These are phyloP conservation scores for Myotis davidii DNA, from an alignment of 2,113 vertebrate genomes.

Conservation along the genomic window DNA sequence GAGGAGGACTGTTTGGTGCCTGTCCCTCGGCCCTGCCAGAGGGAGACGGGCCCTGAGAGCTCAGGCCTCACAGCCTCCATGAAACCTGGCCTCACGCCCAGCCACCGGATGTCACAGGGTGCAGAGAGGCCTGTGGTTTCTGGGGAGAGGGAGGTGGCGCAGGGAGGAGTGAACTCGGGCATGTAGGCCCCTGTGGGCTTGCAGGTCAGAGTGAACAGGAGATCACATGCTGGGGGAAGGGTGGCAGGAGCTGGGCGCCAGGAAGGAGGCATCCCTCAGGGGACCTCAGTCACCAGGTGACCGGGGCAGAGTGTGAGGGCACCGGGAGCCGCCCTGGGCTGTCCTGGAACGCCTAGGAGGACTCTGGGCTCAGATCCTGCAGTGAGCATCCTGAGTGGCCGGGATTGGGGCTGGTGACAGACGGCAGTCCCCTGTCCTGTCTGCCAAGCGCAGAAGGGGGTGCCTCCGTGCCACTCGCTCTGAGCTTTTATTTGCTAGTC, in stretches of 20 bases:
- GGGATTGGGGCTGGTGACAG: not conserved
- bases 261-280: not conserved
- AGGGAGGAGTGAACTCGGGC: not conserved
- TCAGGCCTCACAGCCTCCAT: not conserved
- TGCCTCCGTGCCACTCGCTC: rapidly evolving
- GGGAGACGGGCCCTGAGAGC: not conserved
- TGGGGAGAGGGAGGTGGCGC: not conserved
- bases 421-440: not conserved
- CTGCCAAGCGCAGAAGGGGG: rapidly evolving
- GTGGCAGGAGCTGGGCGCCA: not conserved
- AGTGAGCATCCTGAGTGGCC: not conserved
- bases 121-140: not conserved
- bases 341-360: not conserved
- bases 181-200: not conserved
- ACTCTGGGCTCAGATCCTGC: not conserved
- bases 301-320: not conserved
- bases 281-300: not conserved
- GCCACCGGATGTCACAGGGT: not conserved
- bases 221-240: rapidly evolving
- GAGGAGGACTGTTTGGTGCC: not conserved
- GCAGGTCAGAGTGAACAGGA: not conserved
- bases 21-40: not conserved
- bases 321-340: not conserved
- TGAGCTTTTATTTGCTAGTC: not conserved
- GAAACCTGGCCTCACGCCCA: not conserved